phyloP scores from a whole-genome alignment of 2,888 invertebrate species.

The Panzeria rudis region DNA sequence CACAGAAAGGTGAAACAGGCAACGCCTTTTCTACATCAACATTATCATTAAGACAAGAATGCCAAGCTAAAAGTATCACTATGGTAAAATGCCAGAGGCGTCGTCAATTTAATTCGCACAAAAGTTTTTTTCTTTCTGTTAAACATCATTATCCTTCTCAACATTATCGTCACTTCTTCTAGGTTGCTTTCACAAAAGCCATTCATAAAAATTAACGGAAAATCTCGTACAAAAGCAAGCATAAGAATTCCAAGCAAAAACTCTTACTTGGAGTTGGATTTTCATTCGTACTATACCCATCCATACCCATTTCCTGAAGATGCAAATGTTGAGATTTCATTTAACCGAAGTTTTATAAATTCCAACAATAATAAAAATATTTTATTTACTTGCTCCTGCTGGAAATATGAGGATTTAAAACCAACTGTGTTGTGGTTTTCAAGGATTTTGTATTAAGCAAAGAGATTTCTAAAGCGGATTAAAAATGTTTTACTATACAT shows the following conservation, averaged over 20 bases:
- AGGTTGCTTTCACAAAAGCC: slow-evolving; percentile 47
- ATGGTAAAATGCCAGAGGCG: slow-evolving; percentile 61
- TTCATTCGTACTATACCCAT: too few relatives aligned
- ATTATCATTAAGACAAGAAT: slow-evolving; percentile 50
- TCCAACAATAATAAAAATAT: slow-evolving; percentile 59
- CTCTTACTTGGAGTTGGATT: not conserved
- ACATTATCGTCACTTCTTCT: slow-evolving; percentile 12
- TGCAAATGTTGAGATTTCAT: slow-evolving; percentile 61
- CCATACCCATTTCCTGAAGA: slow-evolving; percentile 1
- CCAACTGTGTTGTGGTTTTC: slow-evolving; percentile 62
- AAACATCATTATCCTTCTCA: slow-evolving; percentile 2
- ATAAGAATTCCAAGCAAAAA: slow-evolving; percentile 10
- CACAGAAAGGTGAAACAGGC: slow-evolving; percentile 69
- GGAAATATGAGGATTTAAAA: slow-evolving; percentile 54
- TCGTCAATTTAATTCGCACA: slow-evolving; percentile 58
- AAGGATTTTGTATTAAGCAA: slow-evolving; percentile 57
- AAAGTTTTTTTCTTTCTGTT: slow-evolving; percentile 8
- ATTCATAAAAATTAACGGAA: slow-evolving; percentile 62
- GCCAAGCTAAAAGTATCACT: slow-evolving; percentile 55
- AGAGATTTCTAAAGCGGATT: slow-evolving; percentile 64
- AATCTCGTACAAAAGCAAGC: slow-evolving; percentile 18
- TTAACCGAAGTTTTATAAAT: slow-evolving; percentile 31
- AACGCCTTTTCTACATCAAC: slow-evolving; percentile 65
- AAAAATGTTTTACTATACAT: slow-evolving; percentile 59
- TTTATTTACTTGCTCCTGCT: slow-evolving; percentile 38